A percentile compares a stretch with the other conserved stretches of the same genome.
Evolutionary conservation across 2,797 vertebrate species (phyloP).

Genomic region (Alca torda): DNA sequence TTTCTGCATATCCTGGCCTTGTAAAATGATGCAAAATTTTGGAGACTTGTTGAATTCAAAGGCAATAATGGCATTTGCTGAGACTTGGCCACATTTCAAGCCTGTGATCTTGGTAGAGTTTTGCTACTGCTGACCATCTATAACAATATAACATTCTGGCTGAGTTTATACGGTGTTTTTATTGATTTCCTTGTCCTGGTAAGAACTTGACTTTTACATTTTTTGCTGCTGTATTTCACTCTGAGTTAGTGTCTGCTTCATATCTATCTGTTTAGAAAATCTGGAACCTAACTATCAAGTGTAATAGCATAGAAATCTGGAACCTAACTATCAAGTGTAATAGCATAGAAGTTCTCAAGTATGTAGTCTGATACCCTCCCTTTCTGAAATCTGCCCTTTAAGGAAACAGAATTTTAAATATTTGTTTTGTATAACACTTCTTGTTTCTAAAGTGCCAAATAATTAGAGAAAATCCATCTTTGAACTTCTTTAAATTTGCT

Average conservation of each 20-base stretch:
- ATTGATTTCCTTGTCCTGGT: background rate
- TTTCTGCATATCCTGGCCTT: background rate
- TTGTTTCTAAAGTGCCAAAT: background rate
- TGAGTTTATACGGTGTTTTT: background rate
- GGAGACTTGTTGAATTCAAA: background rate
- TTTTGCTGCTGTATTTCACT: background rate
- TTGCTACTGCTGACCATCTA: background rate
- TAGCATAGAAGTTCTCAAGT: background rate
- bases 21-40: background rate
- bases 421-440: background rate
- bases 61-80: background rate
- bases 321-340: background rate
- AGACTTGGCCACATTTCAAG: background rate
- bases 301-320: background rate
- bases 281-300: background rate
- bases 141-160: background rate
- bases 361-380: background rate
- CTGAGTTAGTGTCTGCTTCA: background rate
- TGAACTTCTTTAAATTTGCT: background rate
- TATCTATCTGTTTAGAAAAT: background rate
- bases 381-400: background rate
- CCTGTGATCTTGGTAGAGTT: background rate
- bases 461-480: background rate
- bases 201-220: background rate
- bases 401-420: background rate